A percentile compares a stretch with the other conserved stretches of the same genome.
These are phyloP conservation scores for Strix aluco DNA, from an alignment of 2,113 vertebrate species.

Conservation along the genomic window DNA sequence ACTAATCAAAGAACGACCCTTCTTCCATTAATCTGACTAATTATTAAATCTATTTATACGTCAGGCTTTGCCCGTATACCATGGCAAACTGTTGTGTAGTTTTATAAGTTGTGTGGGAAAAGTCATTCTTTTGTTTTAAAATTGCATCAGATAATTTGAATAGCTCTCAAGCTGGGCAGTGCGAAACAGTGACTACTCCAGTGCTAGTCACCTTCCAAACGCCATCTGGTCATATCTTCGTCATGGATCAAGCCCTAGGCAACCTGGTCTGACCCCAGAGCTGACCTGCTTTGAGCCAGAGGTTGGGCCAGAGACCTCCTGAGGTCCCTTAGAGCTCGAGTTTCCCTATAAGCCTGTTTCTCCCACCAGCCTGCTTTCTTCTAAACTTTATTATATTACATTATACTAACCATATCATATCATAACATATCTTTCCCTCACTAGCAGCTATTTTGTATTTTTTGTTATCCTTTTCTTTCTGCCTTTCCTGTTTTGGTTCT, in stretches of 20 bases:
- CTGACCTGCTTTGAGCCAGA: not conserved
- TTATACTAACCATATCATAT: not conserved
- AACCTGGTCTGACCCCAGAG: not conserved
- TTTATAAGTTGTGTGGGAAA: conserved; percentile 16
- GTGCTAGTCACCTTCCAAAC: not conserved
- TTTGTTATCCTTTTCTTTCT: not conserved
- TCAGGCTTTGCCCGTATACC: not conserved
- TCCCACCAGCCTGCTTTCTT: not conserved
- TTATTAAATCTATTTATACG: not conserved
- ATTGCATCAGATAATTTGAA: conserved; percentile 10
- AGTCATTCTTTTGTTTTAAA: conserved; percentile 12
- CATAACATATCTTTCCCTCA: not conserved
- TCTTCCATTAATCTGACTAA: not conserved
- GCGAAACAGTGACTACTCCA: conserved; percentile 7
- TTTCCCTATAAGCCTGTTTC: not conserved
- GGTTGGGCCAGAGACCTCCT: not conserved
- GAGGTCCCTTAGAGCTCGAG: not conserved
- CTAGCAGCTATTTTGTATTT: not conserved
- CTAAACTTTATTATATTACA: not conserved
- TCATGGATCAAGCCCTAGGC: not conserved
- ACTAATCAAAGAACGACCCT: not conserved
- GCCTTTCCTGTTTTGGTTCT: not conserved
- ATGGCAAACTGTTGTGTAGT: not conserved
- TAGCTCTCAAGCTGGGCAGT: not conserved
- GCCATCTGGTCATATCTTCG: not conserved